These are phyloP conservation scores for Brachystomella parvula DNA, from an alignment of 1,140 invertebrate species.

Conservation along the genomic window DNA sequence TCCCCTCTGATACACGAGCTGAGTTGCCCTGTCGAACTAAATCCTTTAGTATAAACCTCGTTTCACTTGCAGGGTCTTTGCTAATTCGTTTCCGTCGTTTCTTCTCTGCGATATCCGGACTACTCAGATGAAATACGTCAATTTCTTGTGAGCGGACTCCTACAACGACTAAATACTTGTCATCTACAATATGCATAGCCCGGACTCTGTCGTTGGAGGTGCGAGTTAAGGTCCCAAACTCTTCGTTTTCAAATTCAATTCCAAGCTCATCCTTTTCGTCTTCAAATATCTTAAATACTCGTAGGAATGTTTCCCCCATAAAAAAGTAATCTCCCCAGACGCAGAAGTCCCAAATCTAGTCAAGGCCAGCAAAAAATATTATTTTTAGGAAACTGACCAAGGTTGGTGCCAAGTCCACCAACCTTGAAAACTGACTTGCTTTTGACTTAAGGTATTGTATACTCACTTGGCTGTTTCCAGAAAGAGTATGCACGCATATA, in stretches of 20 bases:
- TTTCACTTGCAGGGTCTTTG: constrained; percentile 50
- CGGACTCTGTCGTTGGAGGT: constrained; percentile 20
- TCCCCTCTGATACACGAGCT: constrained; percentile 27
- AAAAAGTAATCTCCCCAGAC: constrained; percentile 30
- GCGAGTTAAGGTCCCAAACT: constrained; percentile 27
- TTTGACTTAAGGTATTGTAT: constrained; percentile 40
- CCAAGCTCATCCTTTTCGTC: background rate
- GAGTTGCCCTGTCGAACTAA: constrained; percentile 22
- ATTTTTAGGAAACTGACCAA: background rate
- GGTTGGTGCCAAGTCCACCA: background rate
- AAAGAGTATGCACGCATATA: constrained; percentile 89
- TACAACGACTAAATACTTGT: constrained; percentile 13
- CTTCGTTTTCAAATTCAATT: constrained; percentile 20
- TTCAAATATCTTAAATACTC: constrained; percentile 19
- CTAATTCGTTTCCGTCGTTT: constrained; percentile 64
- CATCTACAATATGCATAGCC: constrained; percentile 15
- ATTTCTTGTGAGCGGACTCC: constrained; percentile 43
- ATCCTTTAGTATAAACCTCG: constrained; percentile 24
- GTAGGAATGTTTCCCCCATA: constrained; percentile 24
- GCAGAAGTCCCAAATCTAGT: constrained; percentile 31
- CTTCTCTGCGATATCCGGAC: constrained; percentile 61
- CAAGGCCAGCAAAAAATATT: background rate
- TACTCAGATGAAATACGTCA: constrained; percentile 74
- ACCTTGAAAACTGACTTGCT: background rate
- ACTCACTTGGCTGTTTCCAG: constrained; percentile 40